Base-by-base conservation (phyloP, 2,888 invertebrate genomes). In the Ganaspis brasiliensis region DNA sequence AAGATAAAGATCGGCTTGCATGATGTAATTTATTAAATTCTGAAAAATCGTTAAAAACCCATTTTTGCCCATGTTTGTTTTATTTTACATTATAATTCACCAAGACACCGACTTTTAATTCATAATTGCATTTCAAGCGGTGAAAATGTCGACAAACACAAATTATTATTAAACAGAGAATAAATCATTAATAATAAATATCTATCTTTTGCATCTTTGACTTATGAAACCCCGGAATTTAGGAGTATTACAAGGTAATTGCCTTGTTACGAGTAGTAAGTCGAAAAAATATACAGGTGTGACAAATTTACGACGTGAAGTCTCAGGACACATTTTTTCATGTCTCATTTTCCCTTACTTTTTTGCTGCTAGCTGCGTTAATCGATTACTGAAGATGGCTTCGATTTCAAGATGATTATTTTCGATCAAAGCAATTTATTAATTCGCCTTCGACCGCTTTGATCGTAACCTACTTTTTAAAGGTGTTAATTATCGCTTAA, bases 271-370 rank as follows among this genome's bases (percentile, higher is more conserved):
- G 24, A 45, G 24, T 45, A 45, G 21, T n/a, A 45, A 67, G 8
- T 24, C n/a, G 4, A 40, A 45, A 67, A n/a, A 40, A 45, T 1
- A 26, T 19, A 52, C 24, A 24, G 40, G 45, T 45, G 24, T 12
- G n/a, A n/a, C 67, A 40, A n/a, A 67, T 67, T 67, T 67, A 67
- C n/a, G 40, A 26, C 26, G 9, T 45, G 24, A n/a, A 26, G 8
- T 14, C 26, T 9, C 24, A 67, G 21, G 24, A 12, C 24, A 59
- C 24, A n/a, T n/a, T 59, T 16, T 67, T 35, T 21, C 19, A 37
- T 40, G 35, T 40, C 6, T 63, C 19, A 40, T 63, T 67, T 45
- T 67, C 24, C 37, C 45, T 45, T 37, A 24, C 40, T 24, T 67
- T 40, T 67, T 67, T n/a, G 9, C n/a, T 24, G 6, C 14, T 24